These are phyloP conservation scores for Halyomorpha halys DNA, from an alignment of 1,140 invertebrate species.

Conservation along the genomic window DNA sequence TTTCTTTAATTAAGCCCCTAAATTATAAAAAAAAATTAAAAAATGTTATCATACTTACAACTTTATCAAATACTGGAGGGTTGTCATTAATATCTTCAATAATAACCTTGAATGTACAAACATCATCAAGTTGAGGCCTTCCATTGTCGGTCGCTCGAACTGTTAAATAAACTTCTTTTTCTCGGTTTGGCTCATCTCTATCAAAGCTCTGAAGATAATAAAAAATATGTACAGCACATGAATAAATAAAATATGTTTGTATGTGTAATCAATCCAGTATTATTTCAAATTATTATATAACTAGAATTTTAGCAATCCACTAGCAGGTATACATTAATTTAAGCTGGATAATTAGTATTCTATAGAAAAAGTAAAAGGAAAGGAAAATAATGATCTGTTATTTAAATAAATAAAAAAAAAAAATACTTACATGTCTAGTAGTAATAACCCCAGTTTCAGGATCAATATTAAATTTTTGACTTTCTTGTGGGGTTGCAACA, in stretches of 20 bases:
- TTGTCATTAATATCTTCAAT: constrained; percentile 85
- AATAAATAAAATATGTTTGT: background rate
- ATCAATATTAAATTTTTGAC: constrained; percentile 67
- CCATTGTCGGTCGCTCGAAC: constrained; percentile 79
- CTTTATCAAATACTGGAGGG: constrained; percentile 73
- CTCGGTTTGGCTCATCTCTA: constrained; percentile 71
- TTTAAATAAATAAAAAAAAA: constrained; percentile 2
- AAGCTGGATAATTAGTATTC: too few species aligned
- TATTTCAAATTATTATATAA: too few species aligned
- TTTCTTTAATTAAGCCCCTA: constrained; percentile 28
- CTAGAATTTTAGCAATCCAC: too few species aligned
- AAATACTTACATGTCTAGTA: constrained; percentile 49
- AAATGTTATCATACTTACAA: constrained; percentile 40
- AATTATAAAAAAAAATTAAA: too few species aligned
- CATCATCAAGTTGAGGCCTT: constrained; percentile 66
- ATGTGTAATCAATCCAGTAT: too few species aligned
- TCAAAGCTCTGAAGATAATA: constrained; percentile 51
- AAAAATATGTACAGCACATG: background rate
- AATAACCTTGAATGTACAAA: constrained; percentile 77
- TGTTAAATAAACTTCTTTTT: constrained; percentile 68
- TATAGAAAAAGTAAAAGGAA: background rate
- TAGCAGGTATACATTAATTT: too few species aligned
- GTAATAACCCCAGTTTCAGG: constrained; percentile 58
- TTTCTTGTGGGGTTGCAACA: constrained; percentile 58
- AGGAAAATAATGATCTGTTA: background rate